A percentile compares a stretch with the other conserved stretches of the same genome.
Evolutionary conservation across 2,797 vertebrate species (phyloP).

Genomic region (Acestrorhynchus altus): DNA sequence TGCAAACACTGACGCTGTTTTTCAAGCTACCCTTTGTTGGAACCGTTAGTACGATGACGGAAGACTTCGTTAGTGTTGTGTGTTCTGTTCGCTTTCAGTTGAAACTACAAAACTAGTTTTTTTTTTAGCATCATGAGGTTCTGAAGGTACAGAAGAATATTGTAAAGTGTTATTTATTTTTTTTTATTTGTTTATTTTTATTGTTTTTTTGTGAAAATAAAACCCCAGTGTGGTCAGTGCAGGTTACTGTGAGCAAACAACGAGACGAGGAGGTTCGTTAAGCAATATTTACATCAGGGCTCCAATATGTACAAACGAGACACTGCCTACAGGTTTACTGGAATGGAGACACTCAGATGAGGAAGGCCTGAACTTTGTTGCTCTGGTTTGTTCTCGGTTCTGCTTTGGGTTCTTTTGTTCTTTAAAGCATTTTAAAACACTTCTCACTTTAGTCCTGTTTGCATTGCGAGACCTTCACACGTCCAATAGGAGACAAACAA

Average conservation of each 20-base stretch:
- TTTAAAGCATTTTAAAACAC: too few relatives aligned
- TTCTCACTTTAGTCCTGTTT: too few relatives aligned
- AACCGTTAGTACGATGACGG: too few relatives aligned
- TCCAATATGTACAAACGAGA: constrained; percentile 69
- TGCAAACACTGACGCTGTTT: too few relatives aligned
- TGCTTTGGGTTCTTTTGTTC: not conserved
- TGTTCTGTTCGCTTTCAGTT: too few relatives aligned
- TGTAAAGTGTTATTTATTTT: too few relatives aligned
- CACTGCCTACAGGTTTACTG: constrained; percentile 29
- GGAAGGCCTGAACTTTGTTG: not conserved
- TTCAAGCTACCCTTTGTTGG: too few relatives aligned
- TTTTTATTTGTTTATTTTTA: too few relatives aligned
- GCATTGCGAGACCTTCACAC: constrained; percentile 21
- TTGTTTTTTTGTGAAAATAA: not conserved
- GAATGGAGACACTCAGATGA: not conserved
- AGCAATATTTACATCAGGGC: constrained; percentile 71
- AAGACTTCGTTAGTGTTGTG: too few relatives aligned
- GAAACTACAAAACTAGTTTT: too few relatives aligned
- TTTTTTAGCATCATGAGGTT: too few relatives aligned
- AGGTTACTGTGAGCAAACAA: constrained; percentile 26
- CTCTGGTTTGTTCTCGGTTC: not conserved
- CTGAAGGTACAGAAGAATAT: too few relatives aligned
- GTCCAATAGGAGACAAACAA: constrained; percentile 19
- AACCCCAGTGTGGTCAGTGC: constrained; percentile 33
- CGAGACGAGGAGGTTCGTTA: not conserved